Conservation (phyloP, 2,113 vertebrate species). For the Cinclus mexicanus region DNA sequence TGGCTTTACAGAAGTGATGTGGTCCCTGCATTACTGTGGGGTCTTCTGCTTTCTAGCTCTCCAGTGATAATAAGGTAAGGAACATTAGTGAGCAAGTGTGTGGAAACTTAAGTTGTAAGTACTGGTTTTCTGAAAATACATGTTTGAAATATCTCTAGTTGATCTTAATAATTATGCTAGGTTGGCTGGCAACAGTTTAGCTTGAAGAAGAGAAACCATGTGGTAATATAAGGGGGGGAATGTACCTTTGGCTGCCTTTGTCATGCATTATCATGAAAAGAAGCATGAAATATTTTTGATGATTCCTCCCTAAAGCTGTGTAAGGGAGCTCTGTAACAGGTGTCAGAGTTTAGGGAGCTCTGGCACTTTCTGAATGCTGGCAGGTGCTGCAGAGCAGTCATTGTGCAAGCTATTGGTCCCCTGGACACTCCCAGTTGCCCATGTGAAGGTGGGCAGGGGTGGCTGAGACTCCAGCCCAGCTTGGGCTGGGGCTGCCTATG, state of each 20-base stretch:
- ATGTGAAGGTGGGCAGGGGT: not conserved
- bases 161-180: not conserved
- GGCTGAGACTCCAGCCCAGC: not conserved
- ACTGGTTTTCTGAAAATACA: not conserved
- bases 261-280: not conserved
- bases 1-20: accelerated
- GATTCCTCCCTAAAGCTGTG: not conserved
- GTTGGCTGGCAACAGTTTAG: not conserved
- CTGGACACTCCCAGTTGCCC: accelerated
- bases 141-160: not conserved
- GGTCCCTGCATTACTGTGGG: accelerated
- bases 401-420: accelerated
- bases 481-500: accelerated
- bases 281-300: not conserved
- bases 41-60: not conserved
- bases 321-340: not conserved
- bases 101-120: not conserved
- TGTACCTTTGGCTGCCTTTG: not conserved
- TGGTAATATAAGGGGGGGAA: accelerated
- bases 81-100: not conserved
- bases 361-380: not conserved
- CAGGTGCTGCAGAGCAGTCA: not conserved
- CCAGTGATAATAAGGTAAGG: not conserved
- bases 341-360: not conserved
- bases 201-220: not conserved